A percentile compares a stretch with the other conserved stretches of the same genome.
phyloP scores from a whole-genome alignment of 2,113 vertebrate species.

The Steatornis caripensis region DNA sequence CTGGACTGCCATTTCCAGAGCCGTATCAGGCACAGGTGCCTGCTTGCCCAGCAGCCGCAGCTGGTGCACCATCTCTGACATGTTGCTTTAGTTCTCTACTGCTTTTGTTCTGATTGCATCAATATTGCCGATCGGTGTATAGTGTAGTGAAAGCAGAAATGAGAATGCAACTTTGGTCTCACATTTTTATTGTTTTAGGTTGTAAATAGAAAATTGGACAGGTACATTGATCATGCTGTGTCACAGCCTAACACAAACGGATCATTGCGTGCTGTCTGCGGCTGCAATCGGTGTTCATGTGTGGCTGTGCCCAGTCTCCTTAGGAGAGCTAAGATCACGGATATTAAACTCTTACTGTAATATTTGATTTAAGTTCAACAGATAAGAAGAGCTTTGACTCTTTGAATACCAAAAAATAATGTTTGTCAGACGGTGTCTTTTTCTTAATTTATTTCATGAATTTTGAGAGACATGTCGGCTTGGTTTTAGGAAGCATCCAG shows the following conservation, averaged over 20 bases:
- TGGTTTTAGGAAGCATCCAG: neutral
- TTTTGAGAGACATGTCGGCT: neutral
- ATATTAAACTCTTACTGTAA: neutral
- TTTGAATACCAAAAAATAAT: neutral
- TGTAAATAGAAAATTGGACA: neutral
- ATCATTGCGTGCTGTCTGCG: neutral
- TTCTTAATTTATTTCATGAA: neutral
- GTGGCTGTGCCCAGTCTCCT: neutral
- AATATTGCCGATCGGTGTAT: neutral
- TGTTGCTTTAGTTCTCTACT: neutral
- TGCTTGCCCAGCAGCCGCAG: neutral
- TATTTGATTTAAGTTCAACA: neutral
- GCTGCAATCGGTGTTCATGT: rapidly evolving
- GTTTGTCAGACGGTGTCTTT: neutral
- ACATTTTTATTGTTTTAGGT: neutral
- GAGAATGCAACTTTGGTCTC: neutral
- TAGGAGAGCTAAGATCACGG: neutral
- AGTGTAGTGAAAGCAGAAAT: neutral
- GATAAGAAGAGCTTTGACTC: neutral
- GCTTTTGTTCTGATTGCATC: neutral
- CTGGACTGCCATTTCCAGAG: neutral
- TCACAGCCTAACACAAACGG: neutral
- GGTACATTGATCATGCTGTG: rapidly evolving
- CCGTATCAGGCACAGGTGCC: rapidly evolving
- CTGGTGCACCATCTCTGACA: neutral